phyloP scores from a whole-genome alignment of 2,113 vertebrate genomes.

The Oxygymnocypris stewartii region DNA sequence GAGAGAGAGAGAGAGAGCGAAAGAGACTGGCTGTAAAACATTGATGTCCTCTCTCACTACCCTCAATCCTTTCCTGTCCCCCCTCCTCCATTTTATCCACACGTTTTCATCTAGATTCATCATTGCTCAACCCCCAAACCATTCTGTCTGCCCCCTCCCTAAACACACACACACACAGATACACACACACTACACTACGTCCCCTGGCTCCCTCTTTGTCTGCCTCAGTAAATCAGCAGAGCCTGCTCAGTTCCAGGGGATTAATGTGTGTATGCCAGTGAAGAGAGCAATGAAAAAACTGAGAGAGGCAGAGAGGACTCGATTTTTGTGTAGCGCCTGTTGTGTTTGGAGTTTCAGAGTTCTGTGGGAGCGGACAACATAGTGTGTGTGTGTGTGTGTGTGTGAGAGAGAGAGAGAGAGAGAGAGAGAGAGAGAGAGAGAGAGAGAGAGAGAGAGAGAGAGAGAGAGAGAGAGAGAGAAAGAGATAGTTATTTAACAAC shows the following conservation, averaged over 20 bases:
- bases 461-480: too few relatives aligned
- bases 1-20: too few relatives aligned
- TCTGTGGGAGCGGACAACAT: slow-evolving; percentile 47
- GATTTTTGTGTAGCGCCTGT: slow-evolving; percentile 45
- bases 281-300: slow-evolving; percentile 61
- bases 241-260: slow-evolving; percentile 64
- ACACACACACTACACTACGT: slow-evolving; percentile 39
- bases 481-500: slow-evolving; percentile 31
- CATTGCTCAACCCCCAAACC: slow-evolving; percentile 55
- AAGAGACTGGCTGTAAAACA: slow-evolving; percentile 55
- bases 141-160: slow-evolving; percentile 46
- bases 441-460: not conserved
- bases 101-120: slow-evolving; percentile 62
- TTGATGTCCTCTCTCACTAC: slow-evolving; percentile 51
- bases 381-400: not conserved
- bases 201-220: slow-evolving; percentile 67
- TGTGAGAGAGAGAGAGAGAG: not conserved
- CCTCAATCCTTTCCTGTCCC: slow-evolving; percentile 65
- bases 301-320: slow-evolving; percentile 21
- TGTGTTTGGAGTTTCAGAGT: slow-evolving; percentile 58
- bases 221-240: slow-evolving; percentile 65
- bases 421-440: not conserved
- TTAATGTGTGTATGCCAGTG: slow-evolving; percentile 63
- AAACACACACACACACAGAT: slow-evolving; percentile 46
- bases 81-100: slow-evolving; percentile 63